Percentiles rank a stretch among this genome's conserved stretches.
Evolutionary conservation across 2,797 vertebrate species (phyloP).

Genomic region (Chromis chromis): DNA sequence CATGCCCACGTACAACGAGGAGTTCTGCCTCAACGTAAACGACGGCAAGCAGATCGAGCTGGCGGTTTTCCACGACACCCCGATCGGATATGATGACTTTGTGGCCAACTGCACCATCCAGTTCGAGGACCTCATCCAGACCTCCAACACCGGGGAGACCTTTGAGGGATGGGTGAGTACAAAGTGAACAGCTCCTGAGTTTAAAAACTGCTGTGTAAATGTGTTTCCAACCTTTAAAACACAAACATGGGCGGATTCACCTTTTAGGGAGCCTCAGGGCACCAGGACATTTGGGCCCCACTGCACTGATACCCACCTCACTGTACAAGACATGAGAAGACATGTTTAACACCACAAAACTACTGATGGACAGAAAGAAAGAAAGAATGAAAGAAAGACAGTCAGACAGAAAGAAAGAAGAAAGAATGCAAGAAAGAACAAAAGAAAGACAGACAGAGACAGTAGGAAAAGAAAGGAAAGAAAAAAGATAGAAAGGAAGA

Average conservation of each 20-base stretch:
- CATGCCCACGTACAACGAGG: slow-evolving; percentile 96
- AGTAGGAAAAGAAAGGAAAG: too few species aligned
- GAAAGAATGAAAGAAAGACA: too few species aligned
- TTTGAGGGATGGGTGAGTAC: slow-evolving; percentile 97
- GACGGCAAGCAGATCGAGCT: slow-evolving; percentile 91
- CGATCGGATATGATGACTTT: slow-evolving; percentile 97
- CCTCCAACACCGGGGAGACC: slow-evolving; percentile 85
- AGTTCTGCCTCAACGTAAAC: slow-evolving; percentile 90
- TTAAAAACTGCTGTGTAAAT: neutral
- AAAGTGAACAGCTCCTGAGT: neutral
- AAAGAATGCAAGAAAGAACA: too few species aligned
- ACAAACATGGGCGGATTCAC: too few species aligned
- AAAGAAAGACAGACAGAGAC: too few species aligned
- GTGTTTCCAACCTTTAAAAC: neutral
- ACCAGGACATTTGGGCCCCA: too few species aligned
- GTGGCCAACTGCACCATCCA: slow-evolving; percentile 94
- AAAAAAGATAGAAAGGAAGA: too few species aligned
- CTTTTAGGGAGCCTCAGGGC: too few species aligned
- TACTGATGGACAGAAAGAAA: too few species aligned
- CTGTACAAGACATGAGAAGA: neutral
- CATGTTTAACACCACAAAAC: neutral
- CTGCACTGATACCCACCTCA: too few species aligned
- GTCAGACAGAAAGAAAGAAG: too few species aligned
- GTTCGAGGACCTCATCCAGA: slow-evolving; percentile 91
- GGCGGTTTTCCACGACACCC: slow-evolving; percentile 94